Conservation (phyloP, 2,888 invertebrate genomes). For the Caenorhabditis wallacei region DNA sequence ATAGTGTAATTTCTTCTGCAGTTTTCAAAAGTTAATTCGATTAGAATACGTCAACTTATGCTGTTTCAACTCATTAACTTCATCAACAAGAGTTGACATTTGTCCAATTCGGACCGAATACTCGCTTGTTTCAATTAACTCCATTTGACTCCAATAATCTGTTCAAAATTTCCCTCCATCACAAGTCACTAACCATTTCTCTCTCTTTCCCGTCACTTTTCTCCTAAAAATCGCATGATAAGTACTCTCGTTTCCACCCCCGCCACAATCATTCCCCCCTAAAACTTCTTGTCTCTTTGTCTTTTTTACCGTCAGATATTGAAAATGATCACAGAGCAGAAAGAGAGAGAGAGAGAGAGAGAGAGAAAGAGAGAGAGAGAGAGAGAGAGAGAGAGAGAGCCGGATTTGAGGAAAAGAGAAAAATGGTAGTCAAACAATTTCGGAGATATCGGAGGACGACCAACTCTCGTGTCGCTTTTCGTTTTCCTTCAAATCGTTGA, state of each 20-base stretch:
- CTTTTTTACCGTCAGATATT: conserved; percentile 6
- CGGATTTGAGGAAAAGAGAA: conserved; percentile 23
- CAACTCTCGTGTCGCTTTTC: conserved; percentile 6
- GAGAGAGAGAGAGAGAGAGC: conserved; percentile 15
- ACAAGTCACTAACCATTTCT: not conserved
- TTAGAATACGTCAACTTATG: no score
- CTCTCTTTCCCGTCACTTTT: not conserved
- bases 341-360: not conserved
- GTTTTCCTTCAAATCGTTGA: no score
- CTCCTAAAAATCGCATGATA: conserved; percentile 17
- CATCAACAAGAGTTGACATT: no score
- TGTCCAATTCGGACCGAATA: no score
- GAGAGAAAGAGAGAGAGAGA: not conserved
- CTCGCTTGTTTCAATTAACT: no score
- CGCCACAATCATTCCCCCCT: not conserved
- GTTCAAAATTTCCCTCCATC: no score
- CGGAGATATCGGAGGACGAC: not conserved
- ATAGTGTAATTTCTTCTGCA: no score
- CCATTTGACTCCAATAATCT: no score
- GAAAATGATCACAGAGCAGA: conserved; percentile 44
- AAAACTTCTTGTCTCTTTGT: not conserved
- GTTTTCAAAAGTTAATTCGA: no score
- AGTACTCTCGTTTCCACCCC: conserved; percentile 26
- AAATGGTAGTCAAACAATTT: conserved; percentile 41
- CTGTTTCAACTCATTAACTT: no score